Evolutionary conservation across 1,140 invertebrate genomes (phyloP).

Genomic region (Aphis craccivora): DNA sequence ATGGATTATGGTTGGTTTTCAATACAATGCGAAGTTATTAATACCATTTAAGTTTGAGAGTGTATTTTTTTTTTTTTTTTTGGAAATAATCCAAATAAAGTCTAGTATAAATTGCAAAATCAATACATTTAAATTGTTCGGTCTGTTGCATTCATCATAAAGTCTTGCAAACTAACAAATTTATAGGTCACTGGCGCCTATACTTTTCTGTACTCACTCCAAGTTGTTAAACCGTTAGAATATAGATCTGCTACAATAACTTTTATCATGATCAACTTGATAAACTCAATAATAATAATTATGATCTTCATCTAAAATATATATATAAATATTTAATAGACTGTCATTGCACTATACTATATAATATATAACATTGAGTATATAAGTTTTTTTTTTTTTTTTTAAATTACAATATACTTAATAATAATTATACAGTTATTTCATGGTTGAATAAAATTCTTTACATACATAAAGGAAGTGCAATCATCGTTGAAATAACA

Average conservation of each 20-base stretch:
- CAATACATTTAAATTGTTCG: slow-evolving; percentile 38
- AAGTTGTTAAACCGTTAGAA: background rate
- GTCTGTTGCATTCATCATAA: background rate
- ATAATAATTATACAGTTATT: background rate
- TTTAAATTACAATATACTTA: background rate
- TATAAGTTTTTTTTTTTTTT: background rate
- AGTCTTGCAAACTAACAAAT: background rate
- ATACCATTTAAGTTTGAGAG: background rate
- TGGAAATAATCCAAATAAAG: slow-evolving; percentile 1
- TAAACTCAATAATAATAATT: background rate
- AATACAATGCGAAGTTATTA: background rate
- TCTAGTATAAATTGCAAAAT: background rate
- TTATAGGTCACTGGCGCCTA: slow-evolving; percentile 28
- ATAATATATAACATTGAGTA: background rate
- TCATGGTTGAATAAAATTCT: background rate
- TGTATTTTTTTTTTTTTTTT: background rate
- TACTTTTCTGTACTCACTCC: background rate
- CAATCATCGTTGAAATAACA: background rate
- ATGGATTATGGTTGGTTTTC: background rate
- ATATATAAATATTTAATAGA: background rate
- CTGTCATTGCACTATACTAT: background rate
- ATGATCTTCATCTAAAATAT: background rate
- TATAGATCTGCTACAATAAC: background rate
- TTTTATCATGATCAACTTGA: background rate
- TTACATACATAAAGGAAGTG: background rate